Percentiles rank a stretch among this genome's conserved stretches.
Conservation (phyloP, 2,113 vertebrate genomes). For the Zeus faber region DNA sequence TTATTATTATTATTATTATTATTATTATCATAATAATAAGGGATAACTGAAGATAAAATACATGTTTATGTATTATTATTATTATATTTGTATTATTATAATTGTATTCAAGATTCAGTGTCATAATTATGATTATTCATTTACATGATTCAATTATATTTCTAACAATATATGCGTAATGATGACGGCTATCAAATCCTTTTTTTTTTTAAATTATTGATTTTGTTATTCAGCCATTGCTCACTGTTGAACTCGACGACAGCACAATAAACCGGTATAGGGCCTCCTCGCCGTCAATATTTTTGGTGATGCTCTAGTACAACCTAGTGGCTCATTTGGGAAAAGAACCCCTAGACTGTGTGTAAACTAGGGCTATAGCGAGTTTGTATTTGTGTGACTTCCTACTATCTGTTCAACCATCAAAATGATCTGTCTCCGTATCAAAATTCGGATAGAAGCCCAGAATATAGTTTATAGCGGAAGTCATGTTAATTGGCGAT, state of each 20-base stretch:
- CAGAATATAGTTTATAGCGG: no score
- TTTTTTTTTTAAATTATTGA: background rate
- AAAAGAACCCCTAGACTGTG: slow-evolving; percentile 18
- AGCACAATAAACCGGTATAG: background rate
- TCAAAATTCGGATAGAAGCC: no score
- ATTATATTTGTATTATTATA: background rate
- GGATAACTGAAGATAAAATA: no score
- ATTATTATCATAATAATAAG: background rate
- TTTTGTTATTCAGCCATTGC: background rate
- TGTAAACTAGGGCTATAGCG: background rate
- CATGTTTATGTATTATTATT: background rate
- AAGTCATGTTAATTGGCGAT: no score
- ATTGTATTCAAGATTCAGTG: background rate
- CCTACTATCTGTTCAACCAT: no score
- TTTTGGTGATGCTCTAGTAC: slow-evolving; percentile 44
- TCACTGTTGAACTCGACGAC: background rate
- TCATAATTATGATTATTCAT: background rate
- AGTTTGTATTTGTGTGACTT: background rate
- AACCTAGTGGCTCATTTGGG: slow-evolving; percentile 23
- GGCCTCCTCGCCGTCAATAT: background rate
- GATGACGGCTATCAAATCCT: no score
- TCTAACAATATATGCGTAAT: background rate
- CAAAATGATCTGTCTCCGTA: no score
- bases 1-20: background rate
- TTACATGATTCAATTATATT: background rate